Base-by-base conservation (phyloP, 2,113 vertebrate genomes). In the Lanius ludovicianus region DNA sequence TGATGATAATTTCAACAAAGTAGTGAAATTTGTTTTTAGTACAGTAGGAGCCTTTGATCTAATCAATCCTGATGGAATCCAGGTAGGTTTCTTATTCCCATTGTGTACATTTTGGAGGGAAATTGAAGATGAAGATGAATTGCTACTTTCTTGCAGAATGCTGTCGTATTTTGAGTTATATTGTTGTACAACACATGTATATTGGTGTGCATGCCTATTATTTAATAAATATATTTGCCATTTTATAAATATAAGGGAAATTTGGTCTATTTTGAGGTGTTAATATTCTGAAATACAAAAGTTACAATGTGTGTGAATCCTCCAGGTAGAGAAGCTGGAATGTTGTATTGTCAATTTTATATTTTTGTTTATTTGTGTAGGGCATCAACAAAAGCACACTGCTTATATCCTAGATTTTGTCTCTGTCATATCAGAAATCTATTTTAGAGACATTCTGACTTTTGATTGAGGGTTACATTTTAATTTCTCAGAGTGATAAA, bases 1-100 rank as follows among this genome's bases (percentile, higher is more conserved):
- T 8, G 99, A 99, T 94, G 99, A 99, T 70, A 99, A 99, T 98
- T 99, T 99, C 97, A 98, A 98, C 92, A 99, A 99, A 98, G 99
- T 99, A 31, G 96, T 99, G 59, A 98, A 99, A 94, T 99, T 99
- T 84, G 98, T 99, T 93, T 99, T 98, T 74, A 97, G 97, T 69
- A 98, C 99, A 46, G 98, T 99, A 88, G 99, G 98, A 37, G 99
- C 99, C 73, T 99, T 99, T 84, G 99, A 99, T 47, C 95, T 98
- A 59, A 91, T 99, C 55, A 99, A 98, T 74, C 98, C 99, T 64
- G 97, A 98, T 15, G 99, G 99, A 88, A 99, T 99, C 98, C 99
- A 99, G 99, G 99, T 99, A 80, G 35, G 98, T 75, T 64, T 94
- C 8, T 55, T 77, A 30, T 81, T 96, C 69, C 23, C 6, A 13